These are phyloP conservation scores for Hybos culiciformis DNA, from an alignment of 2,888 invertebrate species.

Conservation along the genomic window DNA sequence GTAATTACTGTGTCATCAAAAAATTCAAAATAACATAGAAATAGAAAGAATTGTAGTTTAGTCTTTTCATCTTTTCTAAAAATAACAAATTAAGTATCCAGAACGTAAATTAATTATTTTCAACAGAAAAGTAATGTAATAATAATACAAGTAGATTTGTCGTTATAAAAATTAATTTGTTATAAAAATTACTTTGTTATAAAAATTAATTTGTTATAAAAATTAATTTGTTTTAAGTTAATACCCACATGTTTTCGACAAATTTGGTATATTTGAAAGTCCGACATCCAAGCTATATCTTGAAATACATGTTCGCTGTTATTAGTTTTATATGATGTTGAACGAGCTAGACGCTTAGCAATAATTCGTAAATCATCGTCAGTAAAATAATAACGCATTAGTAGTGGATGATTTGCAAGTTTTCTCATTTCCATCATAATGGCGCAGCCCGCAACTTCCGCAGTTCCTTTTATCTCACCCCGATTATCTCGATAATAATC, in stretches of 20 bases:
- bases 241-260: conserved; percentile 45
- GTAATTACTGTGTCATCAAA: too few species aligned
- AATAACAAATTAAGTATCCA: too few species aligned
- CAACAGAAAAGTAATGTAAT: too few species aligned
- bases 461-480: conserved; percentile 42
- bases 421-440: conserved; percentile 92
- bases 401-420: conserved; percentile 83
- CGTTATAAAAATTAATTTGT: too few species aligned
- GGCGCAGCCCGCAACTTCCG: conserved; percentile 51
- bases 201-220: neutral
- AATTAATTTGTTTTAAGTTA: conserved; percentile 35
- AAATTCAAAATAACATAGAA: too few species aligned
- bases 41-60: too few species aligned
- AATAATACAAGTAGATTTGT: too few species aligned
- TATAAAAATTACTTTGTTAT: too few species aligned
- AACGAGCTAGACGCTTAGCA: conserved; percentile 51
- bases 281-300: conserved; percentile 76
- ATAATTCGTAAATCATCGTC: conserved; percentile 50
- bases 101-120: too few species aligned
- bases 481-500: conserved; percentile 49
- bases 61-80: too few species aligned
- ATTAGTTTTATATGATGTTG: conserved; percentile 58
- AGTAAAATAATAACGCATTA: conserved; percentile 61
- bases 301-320: conserved; percentile 69
- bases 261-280: conserved; percentile 79